Evolutionary conservation across 2,888 invertebrate species (phyloP).

Genomic region (Platycnemis pennipes): DNA sequence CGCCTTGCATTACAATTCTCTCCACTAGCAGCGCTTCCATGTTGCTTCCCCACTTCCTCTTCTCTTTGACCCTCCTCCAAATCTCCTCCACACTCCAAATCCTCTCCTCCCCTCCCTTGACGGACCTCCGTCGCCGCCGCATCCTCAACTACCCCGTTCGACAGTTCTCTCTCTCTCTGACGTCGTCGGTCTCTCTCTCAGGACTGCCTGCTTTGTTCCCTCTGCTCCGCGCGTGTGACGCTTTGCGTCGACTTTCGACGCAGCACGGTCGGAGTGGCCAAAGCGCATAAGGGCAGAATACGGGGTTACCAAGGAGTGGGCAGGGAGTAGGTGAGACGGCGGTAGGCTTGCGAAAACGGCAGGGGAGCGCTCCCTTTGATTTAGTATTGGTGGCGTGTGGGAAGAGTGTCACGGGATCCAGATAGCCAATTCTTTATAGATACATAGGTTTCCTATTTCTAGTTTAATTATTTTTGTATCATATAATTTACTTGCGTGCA

Average conservation of each 20-base stretch:
- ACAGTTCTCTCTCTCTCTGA: neutral
- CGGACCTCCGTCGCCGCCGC: constrained; percentile 29
- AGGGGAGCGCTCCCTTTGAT: neutral
- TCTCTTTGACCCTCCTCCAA: neutral
- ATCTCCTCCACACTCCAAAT: neutral
- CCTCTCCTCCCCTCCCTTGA: constrained; percentile 54
- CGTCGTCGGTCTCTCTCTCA: neutral
- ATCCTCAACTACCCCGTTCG: neutral
- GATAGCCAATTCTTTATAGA: no score
- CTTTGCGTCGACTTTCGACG: constrained; percentile 13
- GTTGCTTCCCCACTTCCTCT: constrained; percentile 20
- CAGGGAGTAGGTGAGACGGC: neutral
- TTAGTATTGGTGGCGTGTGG: neutral
- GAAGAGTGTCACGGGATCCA: neutral
- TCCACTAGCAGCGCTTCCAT: constrained; percentile 63
- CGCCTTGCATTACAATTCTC: constrained; percentile 55
- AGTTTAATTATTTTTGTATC: no score
- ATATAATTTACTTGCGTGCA: no score
- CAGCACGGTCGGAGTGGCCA: constrained; percentile 6
- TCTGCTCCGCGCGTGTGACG: constrained; percentile 11
- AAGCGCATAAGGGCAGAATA: neutral
- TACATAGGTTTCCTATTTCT: no score
- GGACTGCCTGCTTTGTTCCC: neutral
- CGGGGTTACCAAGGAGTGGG: neutral
- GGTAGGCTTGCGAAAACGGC: neutral